phyloP scores from a whole-genome alignment of 2,113 vertebrate species.

The Taxidea taxus region DNA sequence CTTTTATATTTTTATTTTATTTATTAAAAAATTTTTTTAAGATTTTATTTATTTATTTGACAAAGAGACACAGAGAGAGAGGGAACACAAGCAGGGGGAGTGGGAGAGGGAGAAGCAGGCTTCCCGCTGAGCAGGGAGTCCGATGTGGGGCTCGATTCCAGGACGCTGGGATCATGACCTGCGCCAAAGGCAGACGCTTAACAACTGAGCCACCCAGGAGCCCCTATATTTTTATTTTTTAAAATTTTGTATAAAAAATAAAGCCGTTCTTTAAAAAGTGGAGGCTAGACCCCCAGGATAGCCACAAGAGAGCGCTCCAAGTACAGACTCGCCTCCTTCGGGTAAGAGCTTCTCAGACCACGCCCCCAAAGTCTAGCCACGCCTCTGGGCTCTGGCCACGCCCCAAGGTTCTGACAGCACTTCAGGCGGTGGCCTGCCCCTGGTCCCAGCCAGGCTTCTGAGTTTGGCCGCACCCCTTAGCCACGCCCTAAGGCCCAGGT shows the following conservation, averaged over 20 bases:
- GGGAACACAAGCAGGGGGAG: too few relatives aligned
- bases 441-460: not conserved
- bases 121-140: too few relatives aligned
- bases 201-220: too few relatives aligned
- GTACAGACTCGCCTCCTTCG: not conserved
- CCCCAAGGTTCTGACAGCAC: too few relatives aligned
- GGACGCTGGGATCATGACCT: too few relatives aligned
- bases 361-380: too few relatives aligned
- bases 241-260: not conserved
- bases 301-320: constrained; percentile 51
- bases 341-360: not conserved
- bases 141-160: too few relatives aligned
- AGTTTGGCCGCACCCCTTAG: not conserved
- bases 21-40: not conserved
- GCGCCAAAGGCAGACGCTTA: too few relatives aligned
- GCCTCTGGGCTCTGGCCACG: not conserved
- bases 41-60: too few relatives aligned
- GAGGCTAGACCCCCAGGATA: not conserved
- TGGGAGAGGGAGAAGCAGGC: too few relatives aligned
- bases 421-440: not conserved
- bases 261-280: not conserved
- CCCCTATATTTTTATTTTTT: not conserved
- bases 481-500: not conserved
- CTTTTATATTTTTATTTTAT: not conserved
- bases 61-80: too few relatives aligned